phyloP scores from a whole-genome alignment of 2,113 vertebrate genomes.

The Heterochromis multidens region DNA sequence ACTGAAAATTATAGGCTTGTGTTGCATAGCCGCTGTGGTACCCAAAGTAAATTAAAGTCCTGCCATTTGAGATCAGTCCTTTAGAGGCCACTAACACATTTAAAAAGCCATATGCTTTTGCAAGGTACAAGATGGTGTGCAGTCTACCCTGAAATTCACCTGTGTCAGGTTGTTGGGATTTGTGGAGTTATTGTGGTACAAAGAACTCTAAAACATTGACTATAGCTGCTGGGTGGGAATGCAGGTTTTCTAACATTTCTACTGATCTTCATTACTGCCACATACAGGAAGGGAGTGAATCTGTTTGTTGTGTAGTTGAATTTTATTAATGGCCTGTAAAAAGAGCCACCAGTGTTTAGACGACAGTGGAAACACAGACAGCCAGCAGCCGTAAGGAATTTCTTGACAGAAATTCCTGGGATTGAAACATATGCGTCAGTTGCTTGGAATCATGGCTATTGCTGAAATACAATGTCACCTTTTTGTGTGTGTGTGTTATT shows the following conservation, averaged over 20 bases:
- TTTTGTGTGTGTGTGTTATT: not conserved
- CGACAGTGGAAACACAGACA: not conserved
- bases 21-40: not conserved
- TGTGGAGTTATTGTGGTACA: not conserved
- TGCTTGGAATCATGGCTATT: not conserved
- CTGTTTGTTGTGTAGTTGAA: not conserved
- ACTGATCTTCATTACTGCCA: not conserved
- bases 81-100: not conserved
- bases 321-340: not conserved
- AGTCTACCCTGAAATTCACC: not conserved
- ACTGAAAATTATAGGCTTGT: not conserved
- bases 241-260: not conserved
- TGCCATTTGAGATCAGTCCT: not conserved
- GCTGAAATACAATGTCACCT: not conserved
- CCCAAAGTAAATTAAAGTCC: not conserved
- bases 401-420: not conserved
- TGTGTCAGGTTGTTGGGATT: not conserved
- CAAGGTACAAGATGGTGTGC: not conserved
- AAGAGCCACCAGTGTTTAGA: not conserved
- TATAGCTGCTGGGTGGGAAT: not conserved
- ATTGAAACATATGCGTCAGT: not conserved
- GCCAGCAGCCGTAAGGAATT: not conserved
- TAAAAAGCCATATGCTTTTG: not conserved
- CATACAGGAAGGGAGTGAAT: not conserved
- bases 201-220: not conserved